Base-by-base conservation (phyloP, 1,140 invertebrate genomes). In the Neotoxoptera formosana region DNA sequence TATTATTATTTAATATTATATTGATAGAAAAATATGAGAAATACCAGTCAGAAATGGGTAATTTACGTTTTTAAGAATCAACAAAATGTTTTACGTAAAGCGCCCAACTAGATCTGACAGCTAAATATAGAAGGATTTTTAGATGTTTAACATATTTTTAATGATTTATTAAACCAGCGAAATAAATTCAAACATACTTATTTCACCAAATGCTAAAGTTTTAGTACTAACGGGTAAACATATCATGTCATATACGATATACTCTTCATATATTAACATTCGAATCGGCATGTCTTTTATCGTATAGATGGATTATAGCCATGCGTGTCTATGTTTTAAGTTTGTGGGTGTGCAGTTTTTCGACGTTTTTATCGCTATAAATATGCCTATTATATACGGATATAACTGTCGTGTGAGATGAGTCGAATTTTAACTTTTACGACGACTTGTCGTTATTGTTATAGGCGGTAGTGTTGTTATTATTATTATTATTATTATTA, bases 381-480 rank as follows among this genome's bases (percentile, higher is more conserved):
- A 67, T n/a, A 11, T 67, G 30, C 60, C n/a, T 76, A 67, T 67
- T 67, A 34, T 76, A 20, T 17, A 34, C 17, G 30, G 60, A 67
- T 20, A 76, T 76, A 76, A 76, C 30, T 76, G 60, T 76, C 60
- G 30, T 76, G 30, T 17, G 14, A 83, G 83, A 23, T 23, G 41
- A 41, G 17, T 45, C 83, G 83, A 84, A 41, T 84, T 84, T 41
- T 41, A 84, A 84, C 83, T 84, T 84, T 84, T 41, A 84, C 41
- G 83, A 84, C 41, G 83, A 83, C 81, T n/a, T n/a, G 67, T 45
- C 36, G 83, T 76, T 76, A 76, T 76, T 76, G 60, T 76, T 76
- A 76, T 76, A 76, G 60, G 30, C n/a, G 60, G 30, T 76, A 76
- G 60, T 76, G n/a, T 53, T 53, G 51, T 76, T 76, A n/a, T 76